Conservation (phyloP, 2,797 vertebrate species). For the Kryptopterus vitreolus region DNA sequence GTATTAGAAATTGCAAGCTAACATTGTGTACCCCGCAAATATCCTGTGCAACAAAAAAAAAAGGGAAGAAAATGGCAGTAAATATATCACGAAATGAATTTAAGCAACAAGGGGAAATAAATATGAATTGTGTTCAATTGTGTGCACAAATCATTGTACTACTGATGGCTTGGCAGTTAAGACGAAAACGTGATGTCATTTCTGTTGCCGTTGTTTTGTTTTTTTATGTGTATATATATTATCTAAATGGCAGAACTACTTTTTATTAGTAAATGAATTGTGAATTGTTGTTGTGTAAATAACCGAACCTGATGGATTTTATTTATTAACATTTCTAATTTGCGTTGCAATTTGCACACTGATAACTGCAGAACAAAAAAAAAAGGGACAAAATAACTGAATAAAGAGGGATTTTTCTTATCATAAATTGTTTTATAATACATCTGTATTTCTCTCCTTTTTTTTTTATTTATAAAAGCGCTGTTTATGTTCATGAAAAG, state of each 20-base stretch:
- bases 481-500: not conserved
- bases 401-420: conserved; percentile 73
- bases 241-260: conserved; percentile 52
- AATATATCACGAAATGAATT: not conserved
- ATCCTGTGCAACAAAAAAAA: not conserved
- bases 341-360: conserved; percentile 71
- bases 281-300: conserved; percentile 70
- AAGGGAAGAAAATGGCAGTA: no score
- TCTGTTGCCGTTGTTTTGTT: conserved; percentile 45
- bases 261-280: conserved; percentile 59
- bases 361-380: conserved; percentile 71
- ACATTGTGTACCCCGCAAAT: conserved; percentile 55
- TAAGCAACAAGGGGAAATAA: not conserved
- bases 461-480: not conserved
- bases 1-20: not conserved
- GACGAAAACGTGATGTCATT: conserved; percentile 37
- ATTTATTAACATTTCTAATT: conserved; percentile 78
- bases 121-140: conserved; percentile 51
- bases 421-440: conserved; percentile 13
- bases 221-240: conserved; percentile 56
- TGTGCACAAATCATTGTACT: conserved; percentile 32
- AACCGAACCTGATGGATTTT: conserved; percentile 60
- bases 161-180: conserved; percentile 20
- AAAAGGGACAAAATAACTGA: conserved; percentile 70
- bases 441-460: not conserved